Evolutionary conservation across 2,113 vertebrate species (phyloP).

Genomic region (Zapus hudsonius): DNA sequence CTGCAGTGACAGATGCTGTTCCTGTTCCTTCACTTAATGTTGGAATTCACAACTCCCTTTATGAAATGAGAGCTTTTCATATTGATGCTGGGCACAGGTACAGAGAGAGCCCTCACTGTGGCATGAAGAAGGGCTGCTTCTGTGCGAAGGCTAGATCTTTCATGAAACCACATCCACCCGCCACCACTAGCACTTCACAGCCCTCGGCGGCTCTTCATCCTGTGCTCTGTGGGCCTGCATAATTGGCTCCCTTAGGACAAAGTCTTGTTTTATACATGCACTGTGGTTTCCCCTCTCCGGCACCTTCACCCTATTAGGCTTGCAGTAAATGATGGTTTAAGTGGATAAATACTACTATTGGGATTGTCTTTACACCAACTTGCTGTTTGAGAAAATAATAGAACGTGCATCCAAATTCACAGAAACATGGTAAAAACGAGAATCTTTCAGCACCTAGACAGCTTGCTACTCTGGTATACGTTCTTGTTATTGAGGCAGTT

Average conservation of each 20-base stretch:
- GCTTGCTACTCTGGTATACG: background rate
- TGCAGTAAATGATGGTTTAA: background rate
- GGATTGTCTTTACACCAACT: background rate
- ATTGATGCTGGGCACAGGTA: background rate
- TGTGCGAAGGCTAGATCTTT: background rate
- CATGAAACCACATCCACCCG: background rate
- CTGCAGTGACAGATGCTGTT: background rate
- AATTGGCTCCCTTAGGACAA: constrained; percentile 15
- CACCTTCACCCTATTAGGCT: background rate
- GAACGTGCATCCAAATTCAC: background rate
- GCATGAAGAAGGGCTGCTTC: background rate
- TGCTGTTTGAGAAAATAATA: background rate
- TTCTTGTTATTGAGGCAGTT: constrained; percentile 3
- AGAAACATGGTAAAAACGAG: constrained; percentile 2
- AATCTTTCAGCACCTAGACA: constrained; percentile 9
- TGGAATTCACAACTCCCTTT: background rate
- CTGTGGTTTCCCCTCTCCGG: background rate
- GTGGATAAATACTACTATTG: constrained; percentile 16
- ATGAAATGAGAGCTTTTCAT: constrained; percentile 12
- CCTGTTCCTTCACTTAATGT: background rate
- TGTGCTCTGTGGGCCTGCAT: background rate
- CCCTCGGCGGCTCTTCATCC: background rate
- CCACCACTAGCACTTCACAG: background rate
- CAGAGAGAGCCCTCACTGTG: background rate
- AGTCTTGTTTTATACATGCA: background rate